phyloP scores from a whole-genome alignment of 2,888 invertebrate genomes.

The Plagiodera versicolora region DNA sequence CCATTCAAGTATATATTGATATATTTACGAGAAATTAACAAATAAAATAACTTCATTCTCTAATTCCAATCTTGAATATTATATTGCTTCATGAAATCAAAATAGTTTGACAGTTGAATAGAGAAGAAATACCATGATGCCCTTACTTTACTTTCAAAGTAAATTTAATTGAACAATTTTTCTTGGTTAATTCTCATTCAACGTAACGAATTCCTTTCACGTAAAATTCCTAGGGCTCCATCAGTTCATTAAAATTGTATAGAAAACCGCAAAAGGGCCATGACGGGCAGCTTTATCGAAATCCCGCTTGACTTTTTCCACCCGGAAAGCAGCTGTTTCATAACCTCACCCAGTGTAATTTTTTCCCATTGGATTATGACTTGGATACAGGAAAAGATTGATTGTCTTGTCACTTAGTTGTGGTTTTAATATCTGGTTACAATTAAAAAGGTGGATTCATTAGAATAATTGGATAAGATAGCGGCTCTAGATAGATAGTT shows the following conservation, averaged over 20 bases:
- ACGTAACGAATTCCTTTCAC: no score
- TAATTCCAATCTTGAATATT: no score
- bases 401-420: conserved; percentile 14
- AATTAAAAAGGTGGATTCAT: conserved; percentile 16
- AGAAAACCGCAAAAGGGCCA: conserved; percentile 9
- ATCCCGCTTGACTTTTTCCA: conserved; percentile 7
- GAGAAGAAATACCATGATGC: no score
- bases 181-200: no score
- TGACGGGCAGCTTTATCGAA: conserved; percentile 5
- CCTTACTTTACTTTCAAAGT: no score
- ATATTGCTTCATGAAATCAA: no score
- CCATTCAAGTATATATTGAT: no score
- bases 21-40: no score
- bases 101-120: no score
- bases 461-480: conserved; percentile 13
- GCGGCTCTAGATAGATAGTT: not conserved
- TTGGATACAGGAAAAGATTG: conserved; percentile 17
- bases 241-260: conserved; percentile 7
- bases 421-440: conserved; percentile 14
- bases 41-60: no score
- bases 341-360: conserved; percentile 10
- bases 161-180: no score
- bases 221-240: not conserved
- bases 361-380: conserved; percentile 21
- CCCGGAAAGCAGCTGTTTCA: conserved; percentile 14